Evolutionary conservation across 2,888 invertebrate genomes (phyloP).

Genomic region (Nemurella pictetii): DNA sequence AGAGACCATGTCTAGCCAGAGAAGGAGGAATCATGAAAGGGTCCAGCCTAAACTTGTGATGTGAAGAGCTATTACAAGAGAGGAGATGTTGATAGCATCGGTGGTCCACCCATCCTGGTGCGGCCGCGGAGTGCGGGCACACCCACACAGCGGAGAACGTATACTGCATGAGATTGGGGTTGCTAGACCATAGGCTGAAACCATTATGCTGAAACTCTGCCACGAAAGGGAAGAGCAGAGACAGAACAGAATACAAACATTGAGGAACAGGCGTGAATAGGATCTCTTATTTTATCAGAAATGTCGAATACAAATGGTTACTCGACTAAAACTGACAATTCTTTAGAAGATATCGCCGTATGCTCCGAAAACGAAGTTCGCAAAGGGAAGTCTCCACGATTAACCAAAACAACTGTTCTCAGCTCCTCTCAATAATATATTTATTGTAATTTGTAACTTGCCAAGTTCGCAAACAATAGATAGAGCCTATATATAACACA

Average conservation of each 20-base stretch:
- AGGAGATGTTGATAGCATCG: constrained; percentile 3
- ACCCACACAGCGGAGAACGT: neutral
- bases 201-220: too few relatives aligned
- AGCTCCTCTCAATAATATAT: too few relatives aligned
- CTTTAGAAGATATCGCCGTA: too few relatives aligned
- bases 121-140: neutral
- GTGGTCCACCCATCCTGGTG: constrained; percentile 7
- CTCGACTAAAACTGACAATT: too few relatives aligned
- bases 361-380: too few relatives aligned
- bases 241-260: neutral
- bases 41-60: neutral
- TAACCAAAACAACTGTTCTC: too few relatives aligned
- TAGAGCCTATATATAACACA: neutral
- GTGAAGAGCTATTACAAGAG: neutral
- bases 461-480: neutral
- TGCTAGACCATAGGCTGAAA: neutral
- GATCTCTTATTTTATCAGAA: too few relatives aligned
- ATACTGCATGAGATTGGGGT: neutral
- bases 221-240: too few relatives aligned
- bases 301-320: too few relatives aligned
- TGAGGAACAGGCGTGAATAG: neutral
- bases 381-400: too few relatives aligned
- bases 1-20: neutral
- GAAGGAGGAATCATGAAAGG: too few relatives aligned
- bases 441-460: neutral